phyloP scores from a whole-genome alignment of 2,113 vertebrate genomes.

The Psittacula cyanocephala region DNA sequence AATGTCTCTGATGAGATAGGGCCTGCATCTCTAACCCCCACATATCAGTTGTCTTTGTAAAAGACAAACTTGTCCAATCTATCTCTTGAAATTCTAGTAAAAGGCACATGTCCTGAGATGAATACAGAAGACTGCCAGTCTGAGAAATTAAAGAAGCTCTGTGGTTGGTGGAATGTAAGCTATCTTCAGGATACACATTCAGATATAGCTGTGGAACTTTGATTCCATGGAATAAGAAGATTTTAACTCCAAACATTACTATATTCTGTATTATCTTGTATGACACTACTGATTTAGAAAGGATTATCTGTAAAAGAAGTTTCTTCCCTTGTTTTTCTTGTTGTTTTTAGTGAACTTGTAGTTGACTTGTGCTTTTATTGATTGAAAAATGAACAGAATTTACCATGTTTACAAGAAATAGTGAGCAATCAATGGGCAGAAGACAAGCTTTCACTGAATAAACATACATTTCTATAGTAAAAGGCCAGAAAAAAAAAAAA shows the following conservation, averaged over 20 bases:
- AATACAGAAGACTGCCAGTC: neutral
- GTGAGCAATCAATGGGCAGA: neutral
- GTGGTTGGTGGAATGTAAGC: rapidly evolving
- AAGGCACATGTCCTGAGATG: neutral
- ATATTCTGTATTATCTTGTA: neutral
- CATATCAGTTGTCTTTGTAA: neutral
- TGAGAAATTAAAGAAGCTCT: neutral
- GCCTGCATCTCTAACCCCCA: neutral
- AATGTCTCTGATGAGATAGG: neutral
- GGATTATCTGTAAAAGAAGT: neutral
- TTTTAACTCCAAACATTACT: neutral
- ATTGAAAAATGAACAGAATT: neutral
- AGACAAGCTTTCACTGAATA: neutral
- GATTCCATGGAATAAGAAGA: neutral
- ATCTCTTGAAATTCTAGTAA: neutral
- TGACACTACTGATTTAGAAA: neutral
- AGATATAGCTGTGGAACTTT: neutral
- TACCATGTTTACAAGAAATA: neutral
- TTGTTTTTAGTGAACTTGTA: neutral
- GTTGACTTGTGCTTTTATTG: neutral
- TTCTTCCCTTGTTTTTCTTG: neutral
- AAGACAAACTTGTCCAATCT: neutral
- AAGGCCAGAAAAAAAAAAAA: neutral
- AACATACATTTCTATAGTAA: neutral
- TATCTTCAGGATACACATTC: neutral